Evolutionary conservation across 2,797 vertebrate genomes (phyloP), one percentile per base, ranked within the genome.

Genomic region (Acipenser ruthenus): DNA sequence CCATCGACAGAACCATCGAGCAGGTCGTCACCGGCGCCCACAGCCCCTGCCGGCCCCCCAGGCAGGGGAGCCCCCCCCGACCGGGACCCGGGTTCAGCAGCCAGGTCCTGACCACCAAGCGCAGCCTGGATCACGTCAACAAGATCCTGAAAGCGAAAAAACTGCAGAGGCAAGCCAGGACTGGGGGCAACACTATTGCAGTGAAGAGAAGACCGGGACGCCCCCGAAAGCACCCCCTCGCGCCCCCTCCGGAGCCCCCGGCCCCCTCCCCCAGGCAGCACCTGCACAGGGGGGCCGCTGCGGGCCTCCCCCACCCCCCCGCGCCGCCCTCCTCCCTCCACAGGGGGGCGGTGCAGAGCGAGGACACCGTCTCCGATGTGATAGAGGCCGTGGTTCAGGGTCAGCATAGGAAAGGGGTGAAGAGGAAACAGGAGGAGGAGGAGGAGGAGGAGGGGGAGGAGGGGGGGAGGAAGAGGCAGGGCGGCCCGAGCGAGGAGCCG

Each of bases 111-210:
- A 89, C 93, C 61, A 91, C 83, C 9, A 99, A 97, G 88, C 95
- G 94, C 87, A 98, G 94, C 86, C 84, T 99, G 74, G 94, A 96
- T 75, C 96, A 98, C 4, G 96, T 99, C 82, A 98, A 98, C 87
- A 98, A 98, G 79, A 99, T 99, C 72, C 87, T 99, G 71, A 95
- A 97, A 59, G 96, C 94, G 81, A 99, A 99, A 84, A 99, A 98
- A 73, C 91, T 98, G 66, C 97, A 99, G 78, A 86, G 97, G 75
- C 96, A 98, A 81, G 91, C 95, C 6, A 89, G 97, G 23, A 99
- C 95, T 0, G 96, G 96, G 65, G 98, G 98, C 79, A 99, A 98
- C 68, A 37, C 23, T 37, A 37, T 37, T 3, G 91, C 91, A 50
- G 93, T 92, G 74, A 96, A 93, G 81, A 89, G 94, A 50, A 79